phyloP scores from a whole-genome alignment of 2,888 invertebrate genomes.

The Volucella inflata region DNA sequence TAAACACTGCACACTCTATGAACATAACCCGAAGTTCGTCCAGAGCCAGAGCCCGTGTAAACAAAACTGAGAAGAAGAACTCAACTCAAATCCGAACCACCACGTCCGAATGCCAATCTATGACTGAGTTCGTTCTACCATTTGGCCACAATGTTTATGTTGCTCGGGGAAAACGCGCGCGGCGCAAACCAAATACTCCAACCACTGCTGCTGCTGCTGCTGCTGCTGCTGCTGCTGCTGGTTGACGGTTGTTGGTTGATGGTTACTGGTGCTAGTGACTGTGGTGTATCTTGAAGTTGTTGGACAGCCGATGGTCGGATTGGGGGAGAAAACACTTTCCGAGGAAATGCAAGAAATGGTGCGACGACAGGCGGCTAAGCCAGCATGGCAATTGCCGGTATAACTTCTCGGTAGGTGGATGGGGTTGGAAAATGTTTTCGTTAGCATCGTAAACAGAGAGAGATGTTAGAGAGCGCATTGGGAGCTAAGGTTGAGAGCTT shows the following conservation, averaged over 20 bases:
- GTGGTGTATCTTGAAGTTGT: background rate
- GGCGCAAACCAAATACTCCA: slow-evolving; percentile 27
- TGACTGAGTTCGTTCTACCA: slow-evolving; percentile 63
- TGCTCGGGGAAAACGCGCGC: slow-evolving; percentile 55
- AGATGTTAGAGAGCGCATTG: slow-evolving; percentile 6
- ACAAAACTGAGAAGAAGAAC: slow-evolving; percentile 24
- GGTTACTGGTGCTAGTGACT: background rate
- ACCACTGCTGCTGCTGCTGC: background rate
- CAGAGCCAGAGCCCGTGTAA: slow-evolving; percentile 12
- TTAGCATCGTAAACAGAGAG: slow-evolving; percentile 63
- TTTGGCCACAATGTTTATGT: slow-evolving; percentile 71
- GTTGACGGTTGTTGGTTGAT: background rate
- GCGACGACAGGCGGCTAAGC: slow-evolving; percentile 1
- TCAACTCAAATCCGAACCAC: slow-evolving; percentile 57
- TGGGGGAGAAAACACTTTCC: slow-evolving; percentile 20
- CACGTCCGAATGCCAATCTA: slow-evolving; percentile 71
- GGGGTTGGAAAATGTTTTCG: slow-evolving; percentile 55
- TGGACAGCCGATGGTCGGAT: background rate
- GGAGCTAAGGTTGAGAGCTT: slow-evolving; percentile 24
- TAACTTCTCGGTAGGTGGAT: slow-evolving; percentile 29
- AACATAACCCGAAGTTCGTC: slow-evolving; percentile 45
- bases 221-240: slow-evolving; percentile 12
- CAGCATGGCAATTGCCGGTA: slow-evolving; percentile 63
- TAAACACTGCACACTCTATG: background rate
- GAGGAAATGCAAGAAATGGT: slow-evolving; percentile 24